phyloP scores from a whole-genome alignment of 2,888 invertebrate genomes.

The Leptura quadrifasciata region DNA sequence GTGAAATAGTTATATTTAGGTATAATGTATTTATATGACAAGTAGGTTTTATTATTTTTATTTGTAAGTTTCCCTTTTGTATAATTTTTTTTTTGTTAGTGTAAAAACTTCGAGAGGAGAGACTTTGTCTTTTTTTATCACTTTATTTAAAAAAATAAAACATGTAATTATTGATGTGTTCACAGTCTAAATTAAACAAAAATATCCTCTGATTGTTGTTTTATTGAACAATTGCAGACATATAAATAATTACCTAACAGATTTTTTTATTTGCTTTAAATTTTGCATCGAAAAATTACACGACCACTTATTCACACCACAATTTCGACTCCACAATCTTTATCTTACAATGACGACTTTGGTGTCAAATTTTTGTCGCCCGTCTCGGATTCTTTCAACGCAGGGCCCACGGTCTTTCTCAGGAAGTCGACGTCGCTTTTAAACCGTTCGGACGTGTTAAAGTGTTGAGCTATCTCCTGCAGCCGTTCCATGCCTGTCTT shows the following conservation, averaged over 20 bases:
- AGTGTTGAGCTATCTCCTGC: conserved; percentile 63
- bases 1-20: conserved; percentile 66
- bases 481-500: conserved; percentile 63
- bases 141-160: conserved; percentile 52
- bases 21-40: conserved; percentile 57
- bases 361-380: conserved; percentile 48
- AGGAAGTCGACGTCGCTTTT: conserved; percentile 62
- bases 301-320: neutral
- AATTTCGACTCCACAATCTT: neutral
- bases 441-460: conserved; percentile 61
- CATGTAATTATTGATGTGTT: conserved; percentile 61
- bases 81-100: conserved; percentile 55
- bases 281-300: conserved; percentile 6
- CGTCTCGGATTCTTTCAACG: conserved; percentile 46
- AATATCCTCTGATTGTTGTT: conserved; percentile 21
- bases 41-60: conserved; percentile 54
- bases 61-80: conserved; percentile 47
- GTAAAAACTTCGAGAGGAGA: conserved; percentile 54
- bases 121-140: conserved; percentile 54
- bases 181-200: conserved; percentile 53
- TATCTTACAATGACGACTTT: conserved; percentile 11
- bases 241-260: neutral
- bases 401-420: conserved; percentile 55
- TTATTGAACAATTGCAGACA: conserved; percentile 14
- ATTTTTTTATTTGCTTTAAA: neutral